phyloP scores from a whole-genome alignment of 2,888 invertebrate genomes.

The Nemotelus nigrinus region DNA sequence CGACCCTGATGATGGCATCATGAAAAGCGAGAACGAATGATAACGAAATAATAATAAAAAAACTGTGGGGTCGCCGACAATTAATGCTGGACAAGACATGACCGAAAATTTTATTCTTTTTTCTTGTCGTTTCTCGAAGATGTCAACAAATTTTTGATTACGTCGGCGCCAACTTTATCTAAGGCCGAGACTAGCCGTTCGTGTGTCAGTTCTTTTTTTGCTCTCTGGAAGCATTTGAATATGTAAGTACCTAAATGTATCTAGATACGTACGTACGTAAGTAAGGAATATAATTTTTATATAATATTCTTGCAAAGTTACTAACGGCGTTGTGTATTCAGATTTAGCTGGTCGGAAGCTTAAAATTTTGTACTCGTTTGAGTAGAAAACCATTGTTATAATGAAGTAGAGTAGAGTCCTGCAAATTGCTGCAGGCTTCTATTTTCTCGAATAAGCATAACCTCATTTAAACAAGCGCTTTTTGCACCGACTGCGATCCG shows the following conservation, averaged over 20 bases:
- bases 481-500: too few relatives aligned
- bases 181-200: conserved; percentile 63
- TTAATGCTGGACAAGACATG: conserved; percentile 36
- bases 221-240: not conserved
- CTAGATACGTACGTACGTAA: not conserved
- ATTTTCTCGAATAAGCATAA: too few relatives aligned
- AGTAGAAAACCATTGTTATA: too few relatives aligned
- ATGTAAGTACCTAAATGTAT: conserved; percentile 1
- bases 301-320: too few relatives aligned
- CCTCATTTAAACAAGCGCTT: too few relatives aligned
- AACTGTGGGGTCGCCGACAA: conserved; percentile 21
- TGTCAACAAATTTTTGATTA: conserved; percentile 59
- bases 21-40: not conserved
- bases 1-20: conserved; percentile 11
- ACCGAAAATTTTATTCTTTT: conserved; percentile 35
- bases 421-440: too few relatives aligned
- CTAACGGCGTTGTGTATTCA: too few relatives aligned
- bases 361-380: too few relatives aligned
- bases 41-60: not conserved
- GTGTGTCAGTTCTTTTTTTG: conserved; percentile 36
- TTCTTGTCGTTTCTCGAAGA: conserved; percentile 46
- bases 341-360: too few relatives aligned
- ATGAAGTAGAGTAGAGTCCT: too few relatives aligned
- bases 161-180: conserved; percentile 65
- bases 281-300: not conserved